phyloP scores from a whole-genome alignment of 1,140 invertebrate species.

The Drosophila tropicalis region DNA sequence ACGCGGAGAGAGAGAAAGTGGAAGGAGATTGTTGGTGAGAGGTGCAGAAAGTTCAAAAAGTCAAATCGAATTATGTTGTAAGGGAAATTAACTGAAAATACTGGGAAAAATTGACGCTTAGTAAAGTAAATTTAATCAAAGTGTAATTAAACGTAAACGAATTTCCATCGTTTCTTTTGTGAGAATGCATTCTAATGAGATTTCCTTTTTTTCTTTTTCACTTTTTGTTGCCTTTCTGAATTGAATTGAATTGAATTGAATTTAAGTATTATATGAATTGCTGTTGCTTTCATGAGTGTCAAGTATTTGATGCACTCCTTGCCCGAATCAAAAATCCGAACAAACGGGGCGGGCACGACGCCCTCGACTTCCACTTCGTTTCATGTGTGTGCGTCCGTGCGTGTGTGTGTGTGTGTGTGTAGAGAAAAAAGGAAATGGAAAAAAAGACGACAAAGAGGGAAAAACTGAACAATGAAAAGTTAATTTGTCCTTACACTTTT shows the following conservation, averaged over 20 bases:
- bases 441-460: slow-evolving; percentile 29
- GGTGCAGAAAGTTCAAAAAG: slow-evolving; percentile 44
- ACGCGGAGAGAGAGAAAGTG: neutral
- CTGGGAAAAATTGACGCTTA: slow-evolving; percentile 28
- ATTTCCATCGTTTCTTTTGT: neutral
- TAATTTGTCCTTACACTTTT: slow-evolving; percentile 47
- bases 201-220: neutral
- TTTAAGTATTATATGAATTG: neutral
- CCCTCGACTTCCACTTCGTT: slow-evolving; percentile 2
- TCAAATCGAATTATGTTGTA: slow-evolving; percentile 67
- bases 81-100: slow-evolving; percentile 49
- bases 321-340: slow-evolving; percentile 22
- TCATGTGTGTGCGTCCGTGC: slow-evolving; percentile 41
- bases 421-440: slow-evolving; percentile 64
- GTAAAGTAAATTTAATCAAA: slow-evolving; percentile 21
- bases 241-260: neutral
- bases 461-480: slow-evolving; percentile 40
- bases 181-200: neutral
- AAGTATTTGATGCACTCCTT: slow-evolving; percentile 40
- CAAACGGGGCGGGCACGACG: slow-evolving; percentile 37
- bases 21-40: neutral
- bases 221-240: neutral
- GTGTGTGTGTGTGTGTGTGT: slow-evolving; percentile 66
- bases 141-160: slow-evolving; percentile 11
- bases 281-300: slow-evolving; percentile 47